Conservation (phyloP, 2,797 vertebrate species). For the Phalloptychus januarius region DNA sequence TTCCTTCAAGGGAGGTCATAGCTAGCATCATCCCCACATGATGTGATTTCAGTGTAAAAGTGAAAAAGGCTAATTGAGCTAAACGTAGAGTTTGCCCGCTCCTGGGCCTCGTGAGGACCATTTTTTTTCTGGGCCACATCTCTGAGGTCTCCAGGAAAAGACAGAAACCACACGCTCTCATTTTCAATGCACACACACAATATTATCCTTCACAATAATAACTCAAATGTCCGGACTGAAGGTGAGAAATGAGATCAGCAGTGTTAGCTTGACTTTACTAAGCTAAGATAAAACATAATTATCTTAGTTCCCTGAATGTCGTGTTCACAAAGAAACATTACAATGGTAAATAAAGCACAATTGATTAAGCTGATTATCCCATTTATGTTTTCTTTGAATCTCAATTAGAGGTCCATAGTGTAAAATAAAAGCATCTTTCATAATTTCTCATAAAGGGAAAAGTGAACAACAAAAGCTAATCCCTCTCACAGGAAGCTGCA, state of each 20-base stretch:
- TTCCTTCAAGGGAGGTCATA: constrained; percentile 39
- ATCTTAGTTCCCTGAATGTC: constrained; percentile 23
- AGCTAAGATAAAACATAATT: constrained; percentile 33
- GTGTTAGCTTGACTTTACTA: constrained; percentile 22
- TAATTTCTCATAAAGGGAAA: constrained; percentile 45
- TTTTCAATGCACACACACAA: constrained; percentile 28
- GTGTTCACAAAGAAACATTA: constrained; percentile 33
- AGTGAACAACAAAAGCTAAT: constrained; percentile 44
- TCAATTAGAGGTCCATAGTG: constrained; percentile 30
- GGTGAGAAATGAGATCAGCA: constrained; percentile 12
- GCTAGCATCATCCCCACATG: constrained; percentile 19
- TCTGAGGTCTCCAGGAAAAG: constrained; percentile 51
- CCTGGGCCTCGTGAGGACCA: constrained; percentile 36
- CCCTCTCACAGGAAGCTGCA: constrained; percentile 37
- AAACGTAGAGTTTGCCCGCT: constrained; percentile 49
- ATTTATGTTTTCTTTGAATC: constrained; percentile 51
- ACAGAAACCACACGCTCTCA: constrained; percentile 44
- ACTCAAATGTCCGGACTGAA: constrained; percentile 11
- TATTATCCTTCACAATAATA: constrained; percentile 17
- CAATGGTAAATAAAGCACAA: constrained; percentile 17
- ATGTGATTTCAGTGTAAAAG: constrained; percentile 38
- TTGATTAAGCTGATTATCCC: constrained; percentile 49
- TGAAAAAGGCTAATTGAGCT: constrained; percentile 62
- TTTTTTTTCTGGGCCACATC: constrained; percentile 64
- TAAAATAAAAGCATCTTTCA: constrained; percentile 48